phyloP scores from a whole-genome alignment of 2,113 vertebrate genomes.

The Pteruthius melanotis region DNA sequence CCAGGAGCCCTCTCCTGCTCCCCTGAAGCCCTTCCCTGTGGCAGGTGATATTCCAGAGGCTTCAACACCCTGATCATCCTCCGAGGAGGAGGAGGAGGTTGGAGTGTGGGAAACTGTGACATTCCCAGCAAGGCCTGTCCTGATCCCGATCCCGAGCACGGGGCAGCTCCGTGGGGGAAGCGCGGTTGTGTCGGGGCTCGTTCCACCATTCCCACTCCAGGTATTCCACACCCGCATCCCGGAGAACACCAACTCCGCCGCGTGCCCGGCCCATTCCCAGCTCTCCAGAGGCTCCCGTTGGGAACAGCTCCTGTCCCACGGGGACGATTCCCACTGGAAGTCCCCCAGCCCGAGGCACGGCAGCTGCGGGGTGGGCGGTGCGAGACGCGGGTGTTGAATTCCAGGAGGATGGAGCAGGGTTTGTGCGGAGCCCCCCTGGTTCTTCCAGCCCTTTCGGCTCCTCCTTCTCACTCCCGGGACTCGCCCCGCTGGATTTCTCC shows the following conservation, averaged over 20 bases:
- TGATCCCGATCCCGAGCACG: fast-evolving
- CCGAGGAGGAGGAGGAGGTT: fast-evolving
- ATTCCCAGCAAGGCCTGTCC: not conserved
- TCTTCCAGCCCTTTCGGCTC: not conserved
- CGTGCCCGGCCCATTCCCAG: not conserved
- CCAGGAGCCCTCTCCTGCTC: not conserved
- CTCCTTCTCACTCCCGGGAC: fast-evolving
- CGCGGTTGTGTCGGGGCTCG: fast-evolving
- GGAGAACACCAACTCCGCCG: fast-evolving
- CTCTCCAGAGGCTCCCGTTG: not conserved
- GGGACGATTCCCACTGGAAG: fast-evolving
- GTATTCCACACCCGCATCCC: not conserved
- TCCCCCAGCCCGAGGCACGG: not conserved
- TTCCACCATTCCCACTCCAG: not conserved
- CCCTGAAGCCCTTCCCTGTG: fast-evolving
- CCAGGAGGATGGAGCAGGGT: fast-evolving
- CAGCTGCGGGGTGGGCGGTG: not conserved
- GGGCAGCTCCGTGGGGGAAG: not conserved
- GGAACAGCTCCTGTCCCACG: not conserved
- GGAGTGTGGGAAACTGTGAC: not conserved
- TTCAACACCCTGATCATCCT: fast-evolving
- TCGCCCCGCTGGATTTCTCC: not conserved
- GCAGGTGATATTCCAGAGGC: not conserved
- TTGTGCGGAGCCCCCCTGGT: fast-evolving
- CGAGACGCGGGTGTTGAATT: not conserved